Conservation (phyloP, 2,888 invertebrate species). For the Therioaphis trifolii region DNA sequence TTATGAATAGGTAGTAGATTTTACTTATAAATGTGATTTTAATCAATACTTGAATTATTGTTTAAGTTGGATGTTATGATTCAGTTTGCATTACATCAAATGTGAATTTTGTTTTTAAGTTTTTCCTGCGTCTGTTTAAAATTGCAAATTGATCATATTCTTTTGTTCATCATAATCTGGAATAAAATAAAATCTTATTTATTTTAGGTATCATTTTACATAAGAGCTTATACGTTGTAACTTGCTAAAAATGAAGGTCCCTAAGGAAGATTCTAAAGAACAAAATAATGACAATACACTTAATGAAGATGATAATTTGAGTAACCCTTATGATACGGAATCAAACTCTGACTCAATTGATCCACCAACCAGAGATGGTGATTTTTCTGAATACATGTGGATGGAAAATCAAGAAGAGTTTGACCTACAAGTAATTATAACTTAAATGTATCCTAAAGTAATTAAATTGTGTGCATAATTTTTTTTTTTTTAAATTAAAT, state of each 20-base stretch:
- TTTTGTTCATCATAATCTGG: no score
- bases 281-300: conserved; percentile 56
- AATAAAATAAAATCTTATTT: background rate
- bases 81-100: no score
- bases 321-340: conserved; percentile 55
- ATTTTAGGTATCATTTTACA: conserved; percentile 16
- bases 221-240: background rate
- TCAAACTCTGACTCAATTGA: conserved; percentile 63
- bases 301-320: conserved; percentile 56
- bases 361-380: conserved; percentile 72
- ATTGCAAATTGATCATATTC: background rate
- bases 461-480: no score
- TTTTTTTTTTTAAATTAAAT: no score
- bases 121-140: no score
- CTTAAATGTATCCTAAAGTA: no score
- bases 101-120: no score
- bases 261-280: conserved; percentile 58
- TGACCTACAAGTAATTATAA: conserved; percentile 82
- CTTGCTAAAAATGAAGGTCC: conserved; percentile 45
- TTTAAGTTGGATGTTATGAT: no score
- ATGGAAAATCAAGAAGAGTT: conserved; percentile 95
- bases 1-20: no score
- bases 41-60: no score
- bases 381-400: conserved; percentile 93
- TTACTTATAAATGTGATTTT: no score